A percentile compares a stretch with the other conserved stretches of the same genome.
Conservation (phyloP, 2,797 vertebrate genomes). For the Dryobates pubescens region DNA sequence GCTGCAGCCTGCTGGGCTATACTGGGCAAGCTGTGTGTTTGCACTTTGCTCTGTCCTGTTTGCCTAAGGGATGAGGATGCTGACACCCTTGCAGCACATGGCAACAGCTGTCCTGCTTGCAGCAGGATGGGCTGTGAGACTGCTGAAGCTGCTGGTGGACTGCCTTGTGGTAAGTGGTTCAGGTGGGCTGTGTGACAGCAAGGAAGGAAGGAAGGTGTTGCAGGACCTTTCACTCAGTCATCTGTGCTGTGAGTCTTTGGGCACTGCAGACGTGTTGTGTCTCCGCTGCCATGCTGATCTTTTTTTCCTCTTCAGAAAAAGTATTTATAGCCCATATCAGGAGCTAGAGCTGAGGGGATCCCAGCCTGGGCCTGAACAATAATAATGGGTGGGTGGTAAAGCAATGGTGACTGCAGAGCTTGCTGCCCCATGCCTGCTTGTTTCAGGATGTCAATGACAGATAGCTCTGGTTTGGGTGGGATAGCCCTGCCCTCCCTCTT, state of each 20-base stretch:
- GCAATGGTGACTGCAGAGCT: background rate
- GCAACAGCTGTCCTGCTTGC: accelerated
- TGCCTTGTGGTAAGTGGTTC: background rate
- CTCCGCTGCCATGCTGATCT: background rate
- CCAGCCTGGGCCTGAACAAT: background rate
- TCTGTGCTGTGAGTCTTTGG: background rate
- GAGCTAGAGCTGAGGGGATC: background rate
- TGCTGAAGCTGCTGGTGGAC: background rate
- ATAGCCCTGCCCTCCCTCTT: background rate
- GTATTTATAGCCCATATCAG: background rate
- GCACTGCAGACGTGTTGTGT: background rate
- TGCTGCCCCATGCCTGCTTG: background rate
- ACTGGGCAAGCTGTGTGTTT: background rate
- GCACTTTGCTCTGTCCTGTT: background rate
- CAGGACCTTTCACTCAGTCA: background rate
- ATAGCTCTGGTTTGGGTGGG: background rate
- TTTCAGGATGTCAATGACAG: background rate
- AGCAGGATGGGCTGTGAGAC: background rate
- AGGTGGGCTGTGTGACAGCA: background rate
- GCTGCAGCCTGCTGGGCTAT: background rate
- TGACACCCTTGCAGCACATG: background rate
- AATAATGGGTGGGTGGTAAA: background rate
- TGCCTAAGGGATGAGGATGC: background rate
- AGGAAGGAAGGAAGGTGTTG: background rate
- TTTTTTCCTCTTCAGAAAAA: background rate